Base-by-base conservation (phyloP, 2,888 invertebrate genomes). In the Cryptosula pallasiana region DNA sequence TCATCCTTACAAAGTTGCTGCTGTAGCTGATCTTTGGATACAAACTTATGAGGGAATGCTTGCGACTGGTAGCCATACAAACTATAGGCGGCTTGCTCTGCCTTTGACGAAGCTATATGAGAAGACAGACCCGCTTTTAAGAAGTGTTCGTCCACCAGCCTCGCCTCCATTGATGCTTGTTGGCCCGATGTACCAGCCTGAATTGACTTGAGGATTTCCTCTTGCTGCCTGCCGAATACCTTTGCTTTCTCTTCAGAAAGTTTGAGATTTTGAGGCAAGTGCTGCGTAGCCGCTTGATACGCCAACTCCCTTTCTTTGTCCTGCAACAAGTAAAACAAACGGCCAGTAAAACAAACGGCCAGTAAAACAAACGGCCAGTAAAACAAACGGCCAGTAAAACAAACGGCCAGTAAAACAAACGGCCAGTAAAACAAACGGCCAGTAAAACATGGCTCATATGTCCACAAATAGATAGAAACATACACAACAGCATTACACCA, bases 61-160 rank as follows among this genome's bases (percentile, higher is more conserved):
- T 82, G 82, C 36, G 84, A 82, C 63, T 63, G 63, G 32, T 63
- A 63, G 25, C 85, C 85, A 76, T 85, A 85, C 32, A 85, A 77
- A 76, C 80, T 84, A 74, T 83, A 85, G 74, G 79, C 80, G 72
- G 78, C 78, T 74, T 73, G 74, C 73, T 78, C 79, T 72, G 73
- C 73, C 36, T 73, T 57, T 45, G 45, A 45, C 20, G 45, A 45
- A 27, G 71, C 25, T 2, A 27, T 9, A 5, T n/a, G 23, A 3
- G n/a, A 27, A 2, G 55, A 9, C 20, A 57, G 29, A 23, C 55
- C 55, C 20, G 71, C 71, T 71, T 32, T 32, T 35, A 71, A 55
- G 70, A 55, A 69, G 69, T 55, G 72, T 58, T 72, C 63, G 13
- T 69, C 72, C 9, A 36, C 34, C 16, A 45, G 69, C 32, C 54